Base-by-base conservation (phyloP, 1,140 invertebrate genomes). In the Xylocopa sonorina region DNA sequence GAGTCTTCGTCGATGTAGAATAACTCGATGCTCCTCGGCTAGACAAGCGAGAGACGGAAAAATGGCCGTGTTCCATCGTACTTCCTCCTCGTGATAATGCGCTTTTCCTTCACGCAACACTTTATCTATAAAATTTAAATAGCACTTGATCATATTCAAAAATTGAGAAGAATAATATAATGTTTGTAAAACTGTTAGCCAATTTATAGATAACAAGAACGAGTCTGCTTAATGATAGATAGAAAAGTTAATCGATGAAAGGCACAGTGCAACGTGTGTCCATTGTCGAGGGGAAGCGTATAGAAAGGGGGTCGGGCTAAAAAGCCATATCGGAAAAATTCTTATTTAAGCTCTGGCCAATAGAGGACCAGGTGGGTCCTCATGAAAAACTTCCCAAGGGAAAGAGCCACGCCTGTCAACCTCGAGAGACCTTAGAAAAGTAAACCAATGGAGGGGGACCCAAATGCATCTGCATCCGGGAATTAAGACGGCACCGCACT, bases 21-120 rank as follows among this genome's bases (percentile, higher is more conserved):
- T 81, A 82, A 75, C 38, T 41, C 27, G 41, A 21, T 62, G n/a
- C 21, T 77, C 46, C 51, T 73, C 77, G 86, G 50, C 86, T 88
- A 88, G 84, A 88, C 87, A 82, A 85, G 71, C 74, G 69, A 78
- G 83, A 88, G 86, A 88, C 87, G 32, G 27, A n/a, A 51, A n/a
- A 48, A 67, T 64, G 62, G 32, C 50, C 32, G 7, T 32, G 32
- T n/a, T 7, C n/a, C n/a, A 9, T 7, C 21, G 16, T 27, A 16
- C n/a, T 27, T 38, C 14, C 34, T 43, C 16, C 24, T 9, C 3
- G 24, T 43, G 18, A 43, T 24, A 24, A 18, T 43, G 14, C n/a
- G 18, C 27, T 12, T 64, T 27, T 27, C 38, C 62, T 24, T 43
- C 5, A 5, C 6, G 21, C 12, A 43, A 41, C 58, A 6, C 21